These are phyloP conservation scores for Rhagoletis zephyria DNA, from an alignment of 1,140 invertebrate genomes.

Conservation along the genomic window DNA sequence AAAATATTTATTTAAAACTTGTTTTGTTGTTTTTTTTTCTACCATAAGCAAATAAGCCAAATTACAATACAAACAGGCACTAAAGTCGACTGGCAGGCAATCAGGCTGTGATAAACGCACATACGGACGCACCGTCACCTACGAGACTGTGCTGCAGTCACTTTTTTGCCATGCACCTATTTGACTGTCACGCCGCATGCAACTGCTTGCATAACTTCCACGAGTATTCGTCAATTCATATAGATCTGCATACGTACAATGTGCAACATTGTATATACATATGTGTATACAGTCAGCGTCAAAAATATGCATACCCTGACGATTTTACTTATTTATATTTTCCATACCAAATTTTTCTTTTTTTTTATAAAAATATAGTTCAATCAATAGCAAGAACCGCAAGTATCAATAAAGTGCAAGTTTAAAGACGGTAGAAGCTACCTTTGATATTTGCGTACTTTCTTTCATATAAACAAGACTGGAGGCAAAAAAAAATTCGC, in stretches of 20 bases:
- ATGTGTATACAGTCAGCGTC: too few species aligned
- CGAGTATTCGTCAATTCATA: neutral
- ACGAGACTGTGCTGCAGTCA: neutral
- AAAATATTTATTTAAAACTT: constrained; percentile 28
- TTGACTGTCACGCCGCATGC: constrained; percentile 2
- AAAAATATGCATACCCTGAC: too few species aligned
- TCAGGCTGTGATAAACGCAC: neutral
- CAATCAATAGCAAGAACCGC: too few species aligned
- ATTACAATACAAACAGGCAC: constrained; percentile 16
- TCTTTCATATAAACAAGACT: neutral
- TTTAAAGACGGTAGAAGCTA: too few species aligned
- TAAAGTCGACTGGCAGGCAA: constrained; percentile 31
- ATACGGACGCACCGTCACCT: neutral
- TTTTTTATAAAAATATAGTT: too few species aligned
- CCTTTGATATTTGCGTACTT: neutral
- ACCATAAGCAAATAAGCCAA: constrained; percentile 6
- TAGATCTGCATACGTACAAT: neutral
- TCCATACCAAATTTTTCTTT: too few species aligned
- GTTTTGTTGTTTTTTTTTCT: neutral
- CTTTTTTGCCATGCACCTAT: neutral
- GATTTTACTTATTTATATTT: too few species aligned
- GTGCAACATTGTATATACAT: neutral
- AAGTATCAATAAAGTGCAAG: too few species aligned
- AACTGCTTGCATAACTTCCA: neutral
- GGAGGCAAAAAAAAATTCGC: neutral